A percentile compares a stretch with the other conserved stretches of the same genome.
Conservation (phyloP, 92 coral and sea anemone species). For the Heteractis magnifica region DNA sequence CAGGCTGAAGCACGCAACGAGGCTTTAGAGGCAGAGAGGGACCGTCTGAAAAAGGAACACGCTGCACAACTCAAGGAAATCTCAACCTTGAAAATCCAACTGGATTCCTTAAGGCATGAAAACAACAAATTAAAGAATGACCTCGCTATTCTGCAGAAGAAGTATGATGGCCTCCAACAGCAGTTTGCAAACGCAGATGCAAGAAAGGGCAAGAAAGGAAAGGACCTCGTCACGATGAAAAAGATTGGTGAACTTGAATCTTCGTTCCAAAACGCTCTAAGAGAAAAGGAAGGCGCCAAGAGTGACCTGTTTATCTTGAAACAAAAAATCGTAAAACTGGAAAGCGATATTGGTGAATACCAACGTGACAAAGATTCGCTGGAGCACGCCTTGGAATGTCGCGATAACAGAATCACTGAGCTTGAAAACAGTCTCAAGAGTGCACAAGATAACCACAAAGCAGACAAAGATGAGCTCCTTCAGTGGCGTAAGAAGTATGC, state of each 20-base stretch:
- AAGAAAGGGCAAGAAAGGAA: constrained; percentile 42
- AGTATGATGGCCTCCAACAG: constrained; percentile 64
- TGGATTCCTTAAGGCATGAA: constrained; percentile 71
- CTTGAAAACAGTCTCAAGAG: constrained; percentile 65
- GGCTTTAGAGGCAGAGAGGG: constrained; percentile 64
- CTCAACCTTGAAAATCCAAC: constrained; percentile 64
- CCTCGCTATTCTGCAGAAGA: constrained; percentile 61
- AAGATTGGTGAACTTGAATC: constrained; percentile 74
- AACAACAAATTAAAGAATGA: constrained; percentile 69
- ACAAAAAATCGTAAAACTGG: constrained; percentile 66
- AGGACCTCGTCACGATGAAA: constrained; percentile 61
- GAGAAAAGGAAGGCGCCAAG: constrained; percentile 75
- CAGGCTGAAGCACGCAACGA: constrained; percentile 72
- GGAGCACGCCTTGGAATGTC: constrained; percentile 61
- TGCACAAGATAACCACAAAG: constrained; percentile 71
- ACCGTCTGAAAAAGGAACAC: constrained; percentile 54
- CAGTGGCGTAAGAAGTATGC: constrained; percentile 75
- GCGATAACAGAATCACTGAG: constrained; percentile 61
- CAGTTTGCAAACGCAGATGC: constrained; percentile 58
- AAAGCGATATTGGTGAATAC: constrained; percentile 63
- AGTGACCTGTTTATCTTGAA: constrained; percentile 60
- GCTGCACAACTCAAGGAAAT: constrained; percentile 51
- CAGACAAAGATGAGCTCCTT: constrained; percentile 69
- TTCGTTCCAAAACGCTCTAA: constrained; percentile 61
- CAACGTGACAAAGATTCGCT: constrained; percentile 62